Evolutionary conservation across 2,113 vertebrate genomes (phyloP).

Genomic region (Phalacrocorax pelagicus): DNA sequence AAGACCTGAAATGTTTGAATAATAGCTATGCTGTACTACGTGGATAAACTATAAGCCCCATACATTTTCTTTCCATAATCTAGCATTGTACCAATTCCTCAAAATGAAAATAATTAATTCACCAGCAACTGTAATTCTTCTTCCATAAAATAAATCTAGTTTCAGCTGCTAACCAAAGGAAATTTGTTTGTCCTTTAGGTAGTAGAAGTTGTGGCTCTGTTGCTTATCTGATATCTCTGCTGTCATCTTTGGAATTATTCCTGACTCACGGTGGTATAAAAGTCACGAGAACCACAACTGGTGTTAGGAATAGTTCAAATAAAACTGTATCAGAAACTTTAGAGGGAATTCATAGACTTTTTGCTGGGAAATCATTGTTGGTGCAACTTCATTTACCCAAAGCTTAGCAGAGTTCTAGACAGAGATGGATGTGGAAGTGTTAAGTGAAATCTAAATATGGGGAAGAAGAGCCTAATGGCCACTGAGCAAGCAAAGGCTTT

Average conservation of each 20-base stretch:
- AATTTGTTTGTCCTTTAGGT: background rate
- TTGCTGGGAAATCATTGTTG: background rate
- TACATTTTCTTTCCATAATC: background rate
- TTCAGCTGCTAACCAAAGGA: background rate
- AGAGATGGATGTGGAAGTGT: background rate
- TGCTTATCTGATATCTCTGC: background rate
- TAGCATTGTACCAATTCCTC: background rate
- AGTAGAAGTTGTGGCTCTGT: background rate
- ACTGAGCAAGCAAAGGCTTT: background rate
- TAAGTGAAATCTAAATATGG: background rate
- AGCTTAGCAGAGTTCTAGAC: background rate
- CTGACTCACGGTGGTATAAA: background rate
- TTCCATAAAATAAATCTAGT: background rate
- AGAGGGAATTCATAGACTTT: background rate
- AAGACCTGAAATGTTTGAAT: constrained; percentile 14
- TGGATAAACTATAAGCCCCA: background rate
- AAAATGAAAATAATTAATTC: background rate
- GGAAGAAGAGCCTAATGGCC: background rate
- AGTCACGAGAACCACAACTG: background rate
- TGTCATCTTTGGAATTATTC: background rate
- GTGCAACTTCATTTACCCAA: background rate
- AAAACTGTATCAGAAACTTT: background rate
- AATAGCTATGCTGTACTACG: background rate
- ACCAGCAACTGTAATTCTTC: background rate
- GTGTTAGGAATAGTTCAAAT: background rate